Conservation (phyloP, 2,113 vertebrate species). For the Leucopternis melanops region DNA sequence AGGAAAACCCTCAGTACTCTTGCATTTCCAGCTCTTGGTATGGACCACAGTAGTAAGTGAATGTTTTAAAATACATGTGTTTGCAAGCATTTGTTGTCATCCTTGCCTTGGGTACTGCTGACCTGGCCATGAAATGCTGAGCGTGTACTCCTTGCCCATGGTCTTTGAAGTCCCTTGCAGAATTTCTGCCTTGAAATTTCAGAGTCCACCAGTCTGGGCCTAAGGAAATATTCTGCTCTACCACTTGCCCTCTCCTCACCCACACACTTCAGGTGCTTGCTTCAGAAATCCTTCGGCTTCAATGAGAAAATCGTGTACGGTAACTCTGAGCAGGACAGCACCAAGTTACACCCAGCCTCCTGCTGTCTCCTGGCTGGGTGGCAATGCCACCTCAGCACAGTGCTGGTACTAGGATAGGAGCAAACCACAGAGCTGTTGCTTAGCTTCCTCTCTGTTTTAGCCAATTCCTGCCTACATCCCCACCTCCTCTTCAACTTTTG, state of each 20-base stretch:
- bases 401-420: background rate
- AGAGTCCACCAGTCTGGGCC: too few species aligned
- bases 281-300: background rate
- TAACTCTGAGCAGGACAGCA: background rate
- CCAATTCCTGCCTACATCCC: background rate
- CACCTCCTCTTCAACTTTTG: background rate
- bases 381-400: background rate
- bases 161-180: background rate
- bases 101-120: background rate
- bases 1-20: background rate
- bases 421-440: background rate
- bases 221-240: background rate
- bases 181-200: background rate
- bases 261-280: background rate
- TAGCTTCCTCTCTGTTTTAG: background rate
- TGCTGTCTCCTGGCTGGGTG: background rate
- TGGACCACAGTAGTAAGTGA: background rate
- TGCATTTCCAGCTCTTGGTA: background rate
- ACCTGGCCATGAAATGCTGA: background rate
- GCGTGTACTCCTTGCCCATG: background rate
- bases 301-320: background rate
- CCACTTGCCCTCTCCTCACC: background rate
- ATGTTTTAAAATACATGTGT: background rate
- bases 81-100: background rate
- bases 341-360: background rate